A percentile compares a stretch with the other conserved stretches of the same genome.
Conservation (phyloP, 1,140 invertebrate species). For the Drosophila carrolli region DNA sequence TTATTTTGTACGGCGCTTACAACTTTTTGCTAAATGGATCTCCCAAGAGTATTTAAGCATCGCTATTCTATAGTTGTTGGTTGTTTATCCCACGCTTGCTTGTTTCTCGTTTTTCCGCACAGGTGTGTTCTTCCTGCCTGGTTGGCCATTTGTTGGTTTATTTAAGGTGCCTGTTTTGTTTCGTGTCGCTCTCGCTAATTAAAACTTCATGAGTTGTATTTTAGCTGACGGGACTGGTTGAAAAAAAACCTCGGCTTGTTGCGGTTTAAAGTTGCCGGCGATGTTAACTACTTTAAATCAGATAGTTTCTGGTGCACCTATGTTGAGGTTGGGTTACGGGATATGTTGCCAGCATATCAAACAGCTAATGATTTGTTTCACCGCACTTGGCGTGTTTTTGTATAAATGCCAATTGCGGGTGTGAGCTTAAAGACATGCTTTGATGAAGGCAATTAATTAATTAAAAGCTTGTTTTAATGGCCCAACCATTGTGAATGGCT, state of each 20-base stretch:
- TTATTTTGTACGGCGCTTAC: no score
- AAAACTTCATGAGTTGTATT: conserved; percentile 67
- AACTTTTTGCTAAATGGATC: background rate
- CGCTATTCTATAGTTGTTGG: conserved; percentile 12
- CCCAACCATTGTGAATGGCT: conserved; percentile 9
- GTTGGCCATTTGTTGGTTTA: conserved; percentile 23
- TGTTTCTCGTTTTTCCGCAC: conserved; percentile 15
- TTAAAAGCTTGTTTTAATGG: conserved; percentile 53
- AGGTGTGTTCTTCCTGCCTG: conserved; percentile 21
- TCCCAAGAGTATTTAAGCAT: conserved; percentile 23
- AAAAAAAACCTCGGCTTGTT: conserved; percentile 36
- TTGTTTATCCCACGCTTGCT: conserved; percentile 6
- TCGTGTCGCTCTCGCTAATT: conserved; percentile 52
- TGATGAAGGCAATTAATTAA: conserved; percentile 70
- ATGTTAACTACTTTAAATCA: conserved; percentile 41
- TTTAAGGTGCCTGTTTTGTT: conserved; percentile 18
- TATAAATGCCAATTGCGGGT: conserved; percentile 43
- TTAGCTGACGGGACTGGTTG: conserved; percentile 6
- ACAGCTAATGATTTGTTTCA: conserved; percentile 63
- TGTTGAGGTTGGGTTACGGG: conserved; percentile 5
- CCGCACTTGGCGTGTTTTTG: conserved; percentile 52
- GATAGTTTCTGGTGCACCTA: conserved; percentile 8
- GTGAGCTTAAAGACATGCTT: conserved; percentile 22
- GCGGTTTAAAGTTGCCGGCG: conserved; percentile 45
- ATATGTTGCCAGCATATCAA: conserved; percentile 44